phyloP scores from a whole-genome alignment of 2,797 vertebrate genomes.

The Tapirus indicus region DNA sequence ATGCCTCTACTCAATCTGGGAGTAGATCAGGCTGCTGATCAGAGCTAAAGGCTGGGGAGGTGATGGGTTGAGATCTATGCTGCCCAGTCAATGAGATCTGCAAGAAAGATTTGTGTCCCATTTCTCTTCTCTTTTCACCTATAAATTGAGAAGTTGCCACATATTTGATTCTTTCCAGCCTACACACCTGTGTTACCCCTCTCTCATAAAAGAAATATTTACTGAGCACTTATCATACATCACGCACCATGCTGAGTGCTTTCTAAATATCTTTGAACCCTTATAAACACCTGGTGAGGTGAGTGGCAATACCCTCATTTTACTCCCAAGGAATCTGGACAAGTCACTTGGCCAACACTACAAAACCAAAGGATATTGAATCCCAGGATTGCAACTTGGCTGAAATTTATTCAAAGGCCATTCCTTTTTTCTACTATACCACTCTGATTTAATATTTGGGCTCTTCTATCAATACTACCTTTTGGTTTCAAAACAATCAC shows the following conservation, averaged over 20 bases:
- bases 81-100: neutral
- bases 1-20: neutral
- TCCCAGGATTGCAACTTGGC: neutral
- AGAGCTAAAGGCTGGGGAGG: neutral
- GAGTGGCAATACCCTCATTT: neutral
- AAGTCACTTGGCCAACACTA: neutral
- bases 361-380: neutral
- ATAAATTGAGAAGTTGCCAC: neutral
- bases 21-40: neutral
- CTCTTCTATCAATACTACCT: neutral
- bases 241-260: neutral
- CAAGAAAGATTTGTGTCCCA: neutral
- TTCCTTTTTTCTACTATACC: neutral
- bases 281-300: neutral
- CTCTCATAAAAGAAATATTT: conserved; percentile 31
- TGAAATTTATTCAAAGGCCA: neutral
- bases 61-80: neutral
- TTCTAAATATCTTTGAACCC: neutral
- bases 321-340: neutral
- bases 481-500: conserved; percentile 7
- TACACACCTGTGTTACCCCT: neutral
- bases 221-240: neutral
- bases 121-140: neutral
- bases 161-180: neutral
- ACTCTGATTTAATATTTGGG: neutral